These are phyloP conservation scores for Piscicola geometra DNA, from an alignment of 2,888 invertebrate genomes.

Conservation along the genomic window DNA sequence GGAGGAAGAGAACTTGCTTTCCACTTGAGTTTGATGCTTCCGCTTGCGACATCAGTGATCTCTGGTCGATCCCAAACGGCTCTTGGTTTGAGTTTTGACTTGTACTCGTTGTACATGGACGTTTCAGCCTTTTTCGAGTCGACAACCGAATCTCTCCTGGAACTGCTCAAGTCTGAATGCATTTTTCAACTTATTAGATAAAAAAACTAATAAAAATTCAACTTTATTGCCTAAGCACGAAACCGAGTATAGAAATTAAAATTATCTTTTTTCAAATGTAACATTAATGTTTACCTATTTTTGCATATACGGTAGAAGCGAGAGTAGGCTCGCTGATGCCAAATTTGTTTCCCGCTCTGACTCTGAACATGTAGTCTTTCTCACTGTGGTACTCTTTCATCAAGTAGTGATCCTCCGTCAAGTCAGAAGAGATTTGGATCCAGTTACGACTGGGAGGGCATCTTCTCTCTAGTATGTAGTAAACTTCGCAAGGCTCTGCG, in stretches of 20 bases:
- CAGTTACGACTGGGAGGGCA: slow-evolving; percentile 55
- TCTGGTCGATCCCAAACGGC: slow-evolving; percentile 72
- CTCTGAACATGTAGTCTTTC: slow-evolving; percentile 88
- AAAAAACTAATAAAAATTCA: not conserved
- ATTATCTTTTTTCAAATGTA: slow-evolving; percentile 21
- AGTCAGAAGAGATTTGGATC: slow-evolving; percentile 48
- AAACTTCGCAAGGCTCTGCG: slow-evolving; percentile 76
- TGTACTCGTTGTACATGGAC: slow-evolving; percentile 32
- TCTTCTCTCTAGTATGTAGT: slow-evolving; percentile 84
- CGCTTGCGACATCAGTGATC: slow-evolving; percentile 84
- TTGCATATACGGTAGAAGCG: slow-evolving; percentile 62
- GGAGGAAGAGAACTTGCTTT: slow-evolving; percentile 83
- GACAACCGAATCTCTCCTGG: slow-evolving; percentile 31
- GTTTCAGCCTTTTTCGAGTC: slow-evolving; percentile 21
- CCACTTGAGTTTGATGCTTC: slow-evolving; percentile 84
- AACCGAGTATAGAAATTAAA: no score
- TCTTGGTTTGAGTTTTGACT: slow-evolving; percentile 44
- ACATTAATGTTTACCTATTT: slow-evolving; percentile 33
- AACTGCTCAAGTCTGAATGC: slow-evolving; percentile 13
- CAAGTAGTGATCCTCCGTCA: slow-evolving; percentile 46
- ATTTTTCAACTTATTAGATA: not conserved
- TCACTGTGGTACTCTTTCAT: slow-evolving; percentile 69
- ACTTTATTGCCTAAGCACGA: no score
- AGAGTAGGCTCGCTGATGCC: slow-evolving; percentile 95
- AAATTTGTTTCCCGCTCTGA: slow-evolving; percentile 91